Conservation (phyloP, 2,797 vertebrate species). For the Silurus lanzhouensis region DNA sequence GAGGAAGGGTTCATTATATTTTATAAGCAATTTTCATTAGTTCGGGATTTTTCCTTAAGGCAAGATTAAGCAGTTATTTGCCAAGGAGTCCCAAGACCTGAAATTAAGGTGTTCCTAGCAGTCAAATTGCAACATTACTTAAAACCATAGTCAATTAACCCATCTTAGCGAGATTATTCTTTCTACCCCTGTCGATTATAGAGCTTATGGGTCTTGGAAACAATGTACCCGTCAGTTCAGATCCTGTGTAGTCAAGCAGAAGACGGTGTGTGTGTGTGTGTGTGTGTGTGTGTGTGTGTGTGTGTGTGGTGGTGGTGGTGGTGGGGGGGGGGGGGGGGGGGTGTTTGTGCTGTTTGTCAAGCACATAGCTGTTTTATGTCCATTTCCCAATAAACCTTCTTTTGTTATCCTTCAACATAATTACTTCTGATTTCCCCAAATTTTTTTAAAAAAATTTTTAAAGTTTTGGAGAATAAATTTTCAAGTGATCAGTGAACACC, state of each 20-base stretch:
- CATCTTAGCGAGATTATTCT: conserved; percentile 93
- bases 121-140: conserved; percentile 92
- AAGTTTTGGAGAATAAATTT: conserved; percentile 74
- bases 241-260: conserved; percentile 94
- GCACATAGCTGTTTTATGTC: conserved; percentile 86
- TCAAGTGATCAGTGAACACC: conserved; percentile 73
- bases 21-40: conserved; percentile 99
- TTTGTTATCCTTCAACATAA: conserved; percentile 65
- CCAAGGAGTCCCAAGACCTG: conserved; percentile 84
- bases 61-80: conserved; percentile 94
- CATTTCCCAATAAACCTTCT: conserved; percentile 82
- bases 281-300: no score
- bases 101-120: conserved; percentile 89
- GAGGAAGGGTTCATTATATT: conserved; percentile 97
- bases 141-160: conserved; percentile 98
- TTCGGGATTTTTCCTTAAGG: conserved; percentile 92
- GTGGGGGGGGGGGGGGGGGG: conserved; percentile 62
- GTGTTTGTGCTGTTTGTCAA: conserved; percentile 83
- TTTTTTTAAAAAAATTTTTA: conserved; percentile 38
- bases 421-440: conserved; percentile 79
- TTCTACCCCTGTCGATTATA: conserved; percentile 92
- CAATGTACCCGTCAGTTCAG: conserved; percentile 97
- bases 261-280: conserved; percentile 56
- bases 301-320: conserved; percentile 1
- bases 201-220: conserved; percentile 95